Evolutionary conservation across 35 echinoderm and acorn worm genomes (phyloP).

Genomic region (Heliocidaris tuberculata): DNA sequence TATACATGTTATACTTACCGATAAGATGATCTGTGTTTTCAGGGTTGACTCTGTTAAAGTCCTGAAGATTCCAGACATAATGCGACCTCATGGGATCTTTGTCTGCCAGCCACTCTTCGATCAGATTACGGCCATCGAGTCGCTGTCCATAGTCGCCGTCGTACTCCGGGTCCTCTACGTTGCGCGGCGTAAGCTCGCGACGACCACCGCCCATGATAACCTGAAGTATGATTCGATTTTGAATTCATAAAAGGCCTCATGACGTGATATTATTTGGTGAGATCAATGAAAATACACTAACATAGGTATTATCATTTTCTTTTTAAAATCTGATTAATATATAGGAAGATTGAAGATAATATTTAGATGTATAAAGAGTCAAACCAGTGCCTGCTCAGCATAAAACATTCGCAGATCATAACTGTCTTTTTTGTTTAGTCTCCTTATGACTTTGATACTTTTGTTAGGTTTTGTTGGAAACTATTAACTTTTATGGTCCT

Average conservation of each 20-base stretch:
- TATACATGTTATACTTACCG: conserved; percentile 61
- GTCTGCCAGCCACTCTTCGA: conserved; percentile 76
- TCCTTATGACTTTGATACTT: too few species aligned
- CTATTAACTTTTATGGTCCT: too few species aligned
- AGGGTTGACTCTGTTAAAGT: conserved; percentile 68
- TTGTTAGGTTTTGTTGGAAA: too few species aligned
- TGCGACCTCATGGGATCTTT: conserved; percentile 54
- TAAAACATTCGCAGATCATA: too few species aligned
- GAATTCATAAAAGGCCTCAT: too few species aligned
- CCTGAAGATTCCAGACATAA: conserved; percentile 85
- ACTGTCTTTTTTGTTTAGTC: too few species aligned
- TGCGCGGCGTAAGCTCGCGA: conserved; percentile 53
- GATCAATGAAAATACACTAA: neutral
- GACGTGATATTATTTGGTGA: neutral
- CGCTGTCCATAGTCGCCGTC: conserved; percentile 52
- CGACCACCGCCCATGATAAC: conserved; percentile 89
- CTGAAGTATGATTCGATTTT: conserved; percentile 35
- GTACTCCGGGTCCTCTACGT: conserved; percentile 71
- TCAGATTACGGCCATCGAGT: conserved; percentile 76
- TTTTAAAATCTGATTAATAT: too few species aligned
- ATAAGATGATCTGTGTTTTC: conserved; percentile 76
- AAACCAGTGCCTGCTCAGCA: too few species aligned
- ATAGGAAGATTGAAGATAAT: too few species aligned
- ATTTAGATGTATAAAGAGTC: too few species aligned
- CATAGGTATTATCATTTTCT: neutral